Percentiles rank a stretch among this genome's conserved stretches.
These are phyloP conservation scores for Odocoileus hemionus DNA, from an alignment of 2,113 vertebrate genomes.

Conservation along the genomic window DNA sequence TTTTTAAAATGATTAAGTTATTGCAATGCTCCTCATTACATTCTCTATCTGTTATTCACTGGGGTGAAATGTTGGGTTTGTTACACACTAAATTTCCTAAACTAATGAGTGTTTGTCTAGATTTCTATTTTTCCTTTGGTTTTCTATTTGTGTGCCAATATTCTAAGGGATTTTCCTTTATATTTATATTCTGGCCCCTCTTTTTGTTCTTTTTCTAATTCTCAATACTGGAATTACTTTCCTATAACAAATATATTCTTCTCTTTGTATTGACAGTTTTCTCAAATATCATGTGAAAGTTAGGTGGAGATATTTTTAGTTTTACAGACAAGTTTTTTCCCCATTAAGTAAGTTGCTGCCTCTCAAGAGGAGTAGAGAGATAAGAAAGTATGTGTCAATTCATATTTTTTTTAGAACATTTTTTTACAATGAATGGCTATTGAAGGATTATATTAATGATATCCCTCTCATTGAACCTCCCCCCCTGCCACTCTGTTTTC, in stretches of 20 bases:
- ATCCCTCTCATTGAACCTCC: neutral
- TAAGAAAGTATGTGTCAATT: neutral
- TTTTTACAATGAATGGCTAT: neutral
- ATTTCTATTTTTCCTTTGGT: neutral
- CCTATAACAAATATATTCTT: neutral
- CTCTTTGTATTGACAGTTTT: neutral
- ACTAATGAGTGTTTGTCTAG: neutral
- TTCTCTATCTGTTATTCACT: neutral
- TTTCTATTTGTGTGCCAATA: neutral
- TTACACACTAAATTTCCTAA: neutral
- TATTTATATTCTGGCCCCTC: neutral
- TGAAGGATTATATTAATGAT: neutral
- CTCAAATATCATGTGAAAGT: neutral
- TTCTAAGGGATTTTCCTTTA: neutral
- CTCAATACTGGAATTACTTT: neutral
- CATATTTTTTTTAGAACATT: no score
- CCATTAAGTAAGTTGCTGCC: neutral
- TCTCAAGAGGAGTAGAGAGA: neutral
- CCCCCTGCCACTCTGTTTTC: neutral
- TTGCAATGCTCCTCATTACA: neutral
- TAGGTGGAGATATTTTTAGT: neutral
- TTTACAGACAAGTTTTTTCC: neutral
- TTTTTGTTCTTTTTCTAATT: neutral
- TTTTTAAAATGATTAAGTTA: neutral
- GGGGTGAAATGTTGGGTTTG: neutral